Percentiles rank a stretch among this genome's conserved stretches.
These are phyloP conservation scores for Carcharodon carcharias DNA, from an alignment of 2,797 vertebrate species.

Conservation along the genomic window DNA sequence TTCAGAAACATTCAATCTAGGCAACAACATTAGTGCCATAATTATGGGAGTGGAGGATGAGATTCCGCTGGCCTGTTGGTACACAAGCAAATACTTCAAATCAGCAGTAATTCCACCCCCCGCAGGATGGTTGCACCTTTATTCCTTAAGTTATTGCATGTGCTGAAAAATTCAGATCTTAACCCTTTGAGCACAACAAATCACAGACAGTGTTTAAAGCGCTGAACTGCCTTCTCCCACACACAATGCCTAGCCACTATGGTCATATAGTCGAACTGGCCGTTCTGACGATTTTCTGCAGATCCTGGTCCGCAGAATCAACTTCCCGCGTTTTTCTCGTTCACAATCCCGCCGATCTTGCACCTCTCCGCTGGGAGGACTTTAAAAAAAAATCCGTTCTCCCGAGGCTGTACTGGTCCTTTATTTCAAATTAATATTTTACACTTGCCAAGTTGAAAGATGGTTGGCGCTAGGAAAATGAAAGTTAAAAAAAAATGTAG, in stretches of 20 bases:
- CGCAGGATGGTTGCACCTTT: background rate
- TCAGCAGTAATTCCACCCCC: background rate
- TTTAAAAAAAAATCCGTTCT: background rate
- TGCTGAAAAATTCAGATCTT: background rate
- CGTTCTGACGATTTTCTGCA: background rate
- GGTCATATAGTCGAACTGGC: background rate
- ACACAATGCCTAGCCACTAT: background rate
- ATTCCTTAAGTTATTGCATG: background rate
- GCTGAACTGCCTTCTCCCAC: background rate
- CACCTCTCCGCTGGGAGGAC: background rate
- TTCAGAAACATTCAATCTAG: background rate
- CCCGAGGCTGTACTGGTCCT: background rate
- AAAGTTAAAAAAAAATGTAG: background rate
- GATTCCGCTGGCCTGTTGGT: background rate
- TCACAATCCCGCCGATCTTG: background rate
- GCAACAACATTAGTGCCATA: background rate
- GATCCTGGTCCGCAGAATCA: background rate
- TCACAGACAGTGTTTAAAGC: background rate
- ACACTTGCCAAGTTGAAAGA: background rate
- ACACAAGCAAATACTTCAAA: background rate
- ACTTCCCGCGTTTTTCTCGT: background rate
- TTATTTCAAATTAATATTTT: background rate
- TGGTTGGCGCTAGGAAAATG: background rate
- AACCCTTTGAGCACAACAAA: background rate
- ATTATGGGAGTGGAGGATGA: conserved; percentile 10